phyloP scores from a whole-genome alignment of 2,113 vertebrate genomes.

The Phalacrocorax pelagicus region DNA sequence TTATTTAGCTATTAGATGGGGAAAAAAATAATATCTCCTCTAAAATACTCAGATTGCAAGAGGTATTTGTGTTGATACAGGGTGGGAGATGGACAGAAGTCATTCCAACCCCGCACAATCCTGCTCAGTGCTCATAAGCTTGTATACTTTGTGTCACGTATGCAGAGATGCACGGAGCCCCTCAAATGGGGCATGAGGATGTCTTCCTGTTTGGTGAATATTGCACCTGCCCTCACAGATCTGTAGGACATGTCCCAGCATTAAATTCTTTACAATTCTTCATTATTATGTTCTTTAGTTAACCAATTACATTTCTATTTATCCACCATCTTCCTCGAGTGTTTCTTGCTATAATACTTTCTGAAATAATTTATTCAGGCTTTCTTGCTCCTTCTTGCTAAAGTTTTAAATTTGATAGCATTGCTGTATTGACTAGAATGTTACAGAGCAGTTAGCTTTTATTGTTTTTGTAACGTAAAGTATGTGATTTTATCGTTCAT shows the following conservation, averaged over 20 bases:
- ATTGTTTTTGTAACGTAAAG: conserved; percentile 27
- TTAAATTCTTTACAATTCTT: neutral
- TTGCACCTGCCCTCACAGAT: neutral
- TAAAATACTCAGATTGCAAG: neutral
- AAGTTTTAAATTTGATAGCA: conserved; percentile 21
- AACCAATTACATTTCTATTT: neutral
- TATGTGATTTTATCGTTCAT: conserved; percentile 31
- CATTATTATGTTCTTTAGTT: neutral
- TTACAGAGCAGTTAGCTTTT: conserved; percentile 47
- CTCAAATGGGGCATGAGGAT: neutral
- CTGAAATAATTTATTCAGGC: neutral
- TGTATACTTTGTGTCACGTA: neutral
- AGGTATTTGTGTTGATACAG: neutral
- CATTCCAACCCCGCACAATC: neutral
- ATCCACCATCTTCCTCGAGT: neutral
- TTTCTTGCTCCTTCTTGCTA: neutral
- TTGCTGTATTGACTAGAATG: conserved; percentile 36
- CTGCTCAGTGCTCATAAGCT: neutral
- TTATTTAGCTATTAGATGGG: neutral
- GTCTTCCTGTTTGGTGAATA: neutral
- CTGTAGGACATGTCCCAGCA: neutral
- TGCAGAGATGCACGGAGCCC: neutral
- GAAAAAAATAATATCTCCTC: neutral
- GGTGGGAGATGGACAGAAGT: neutral
- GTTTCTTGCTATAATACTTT: neutral